Base-by-base conservation (phyloP, 2,113 vertebrate genomes). In the Acanthochromis polyacanthus region DNA sequence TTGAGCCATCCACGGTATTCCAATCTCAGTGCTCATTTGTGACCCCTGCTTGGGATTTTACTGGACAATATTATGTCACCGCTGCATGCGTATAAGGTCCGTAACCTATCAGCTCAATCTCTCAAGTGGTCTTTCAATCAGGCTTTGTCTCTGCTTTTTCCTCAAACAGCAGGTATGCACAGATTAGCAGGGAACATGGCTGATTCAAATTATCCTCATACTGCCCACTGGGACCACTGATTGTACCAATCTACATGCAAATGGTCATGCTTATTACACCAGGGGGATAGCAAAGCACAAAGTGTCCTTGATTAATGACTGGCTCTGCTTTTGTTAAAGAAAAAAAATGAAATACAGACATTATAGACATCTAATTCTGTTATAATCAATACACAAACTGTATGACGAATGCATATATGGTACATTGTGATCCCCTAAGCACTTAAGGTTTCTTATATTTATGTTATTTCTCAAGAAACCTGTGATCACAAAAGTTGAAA, bases 261-360 rank as follows among this genome's bases (percentile, higher is more conserved):
- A 94, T 93, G 80, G 76, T 71, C 67, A 85, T 88, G 73, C 87
- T 79, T 85, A 84, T 90, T 86, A 84, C 74, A 89, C 78, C 58
- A 43, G 58, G 67, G 82, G 78, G 89, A 93, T 78, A 75, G 86
- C 64, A 88, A 85, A 86, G 78, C 81, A 85, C 67, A 88, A 89
- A 78, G 73, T 87, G 85, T 64, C 67, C 80, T 81, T 89, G 83
- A 91, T 89, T 84, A 88, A 82, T 85, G 63, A 69, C 57, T 17
- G 22, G 50, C 71, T 85, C 32, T 61, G 59, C 61, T 69, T 81
- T 86, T 78, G 40, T 78, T 48, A 32, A n/a, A 60, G 25, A 65
- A 62, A 75, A 32, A 43, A 51, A 61, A 65, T 45, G 3, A 81
- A 80, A 83, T 46, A 56, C 38, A 62, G 55, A 66, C 28, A 72